These are phyloP conservation scores for Strigops habroptila DNA, from an alignment of 2,113 vertebrate genomes.

Conservation along the genomic window DNA sequence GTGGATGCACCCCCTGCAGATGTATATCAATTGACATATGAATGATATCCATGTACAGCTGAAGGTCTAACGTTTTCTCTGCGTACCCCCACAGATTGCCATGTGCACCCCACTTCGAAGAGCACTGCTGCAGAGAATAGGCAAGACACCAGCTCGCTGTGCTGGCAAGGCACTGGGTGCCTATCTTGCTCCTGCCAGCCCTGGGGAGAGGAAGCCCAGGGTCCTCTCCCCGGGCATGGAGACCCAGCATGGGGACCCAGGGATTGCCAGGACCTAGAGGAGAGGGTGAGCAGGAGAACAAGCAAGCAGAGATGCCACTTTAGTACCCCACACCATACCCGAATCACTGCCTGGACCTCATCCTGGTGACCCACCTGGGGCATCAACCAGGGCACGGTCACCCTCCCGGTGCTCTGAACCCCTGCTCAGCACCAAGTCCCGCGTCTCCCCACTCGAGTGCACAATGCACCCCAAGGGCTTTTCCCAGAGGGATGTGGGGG, in stretches of 20 bases:
- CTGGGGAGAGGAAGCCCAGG: accelerated
- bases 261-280: neutral
- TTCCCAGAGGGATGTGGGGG: accelerated
- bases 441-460: accelerated
- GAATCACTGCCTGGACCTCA: accelerated
- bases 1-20: neutral
- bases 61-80: neutral
- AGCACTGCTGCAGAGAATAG: neutral
- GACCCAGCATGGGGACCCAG: neutral
- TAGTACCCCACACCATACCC: accelerated
- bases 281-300: accelerated
- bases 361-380: neutral
- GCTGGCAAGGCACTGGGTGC: neutral
- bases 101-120: neutral
- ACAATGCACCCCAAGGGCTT: neutral
- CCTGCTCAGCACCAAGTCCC: neutral
- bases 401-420: accelerated
- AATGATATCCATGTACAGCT: accelerated
- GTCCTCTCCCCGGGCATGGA: neutral
- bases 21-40: neutral
- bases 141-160: accelerated
- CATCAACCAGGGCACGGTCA: accelerated
- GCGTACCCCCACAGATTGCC: neutral
- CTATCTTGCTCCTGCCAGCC: neutral
- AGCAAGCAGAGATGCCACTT: neutral